Evolutionary conservation across 1,140 invertebrate genomes (phyloP), one percentile per base, ranked within the genome.

Genomic region (Lepidurus couesii): DNA sequence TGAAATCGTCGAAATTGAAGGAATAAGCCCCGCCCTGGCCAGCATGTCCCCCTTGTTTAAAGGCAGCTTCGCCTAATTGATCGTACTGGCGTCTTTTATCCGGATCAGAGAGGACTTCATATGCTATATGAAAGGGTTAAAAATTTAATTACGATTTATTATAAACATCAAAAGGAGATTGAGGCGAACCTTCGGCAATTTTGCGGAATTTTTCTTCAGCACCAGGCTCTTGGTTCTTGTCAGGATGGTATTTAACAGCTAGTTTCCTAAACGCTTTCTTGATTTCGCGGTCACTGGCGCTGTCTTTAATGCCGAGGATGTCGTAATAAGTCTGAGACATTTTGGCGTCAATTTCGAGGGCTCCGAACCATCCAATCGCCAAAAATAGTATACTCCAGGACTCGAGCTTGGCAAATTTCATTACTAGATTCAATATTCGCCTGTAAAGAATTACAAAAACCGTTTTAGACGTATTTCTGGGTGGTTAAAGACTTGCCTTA

Each of bases 201-300:
- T 86, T 83, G 76, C 83, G 80, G 80, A 86, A 86, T 78, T 85
- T 85, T 42, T 85, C 82, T 80, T 86, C 86, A 9, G 85, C 86
- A 34, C 82, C 82, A 44, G 82, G 78, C 26, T 82, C 83, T 79
- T 86, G 82, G 80, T 85, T 87, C 82, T 87, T 87, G 79, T 87
- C 86, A 4, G 86, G 86, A 82, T 87, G 86, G 80, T 87, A 87
- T 80, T 86, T 83, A 8, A 86, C 78, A 7, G 86, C 86, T 79
- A 89, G 84, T 83, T 88, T 85, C 79, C 88, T 85, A 82, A 90
- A 90, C 11, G 88, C 88, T 81, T 88, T 87, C 78, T 87, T 87
- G 47, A 87, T 86, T 53, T 87, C 84, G 74, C 82, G 75, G 21
- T 86, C 85, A 21, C 80, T 82, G 42, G 86, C 87, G 75, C 79